Evolutionary conservation across 2,113 vertebrate species (phyloP), one percentile per base, ranked within the genome.

Genomic region (Labeo rohita): DNA sequence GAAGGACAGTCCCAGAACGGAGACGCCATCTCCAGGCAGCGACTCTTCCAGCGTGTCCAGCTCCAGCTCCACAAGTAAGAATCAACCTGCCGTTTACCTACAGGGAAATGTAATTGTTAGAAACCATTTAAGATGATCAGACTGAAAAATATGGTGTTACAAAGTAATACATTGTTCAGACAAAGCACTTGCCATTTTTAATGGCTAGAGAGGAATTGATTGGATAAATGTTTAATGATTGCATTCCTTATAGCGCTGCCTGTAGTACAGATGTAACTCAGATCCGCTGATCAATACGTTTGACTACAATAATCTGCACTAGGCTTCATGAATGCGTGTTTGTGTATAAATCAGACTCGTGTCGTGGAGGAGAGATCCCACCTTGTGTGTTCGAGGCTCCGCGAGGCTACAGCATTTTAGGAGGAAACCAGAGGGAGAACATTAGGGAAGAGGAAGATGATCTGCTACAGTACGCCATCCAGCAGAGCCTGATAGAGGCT

Each of bases 1-100:
- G 90, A 95, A 96, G 80, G 95, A 95, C 86, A 92, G 95, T 87
- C 94, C 95, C 8, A 93, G 96, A 93, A 97, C 96, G 0, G 97
- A 98, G 87, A 96, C 96, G 0, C 97, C 98, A 0, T 99, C 98
- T 0, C 97, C 98, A 0, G 96, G 97, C 93, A 99, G 98, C 0
- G 98, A 98, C 90, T 97, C 97, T 52, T 99, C 97, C 92, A 99
- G 97, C 1, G 95, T 99, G 91, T 99, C 98, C 95, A 99, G 98
- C 93, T 97, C 97, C 91, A 98, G 98, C 90, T 99, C 98, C 85
- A 96, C 96, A 43, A 97, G 98, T 99, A 88, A 34, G 93, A 74
- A 63, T 52, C 52, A 76, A 34, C 54, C 18, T 65, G 21, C 47
- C 47, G 16, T 45, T 65, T 34, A 16, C 65, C 52, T 11, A 18